phyloP scores from a whole-genome alignment of 2,888 invertebrate species.

The Seladonia tumulorum region DNA sequence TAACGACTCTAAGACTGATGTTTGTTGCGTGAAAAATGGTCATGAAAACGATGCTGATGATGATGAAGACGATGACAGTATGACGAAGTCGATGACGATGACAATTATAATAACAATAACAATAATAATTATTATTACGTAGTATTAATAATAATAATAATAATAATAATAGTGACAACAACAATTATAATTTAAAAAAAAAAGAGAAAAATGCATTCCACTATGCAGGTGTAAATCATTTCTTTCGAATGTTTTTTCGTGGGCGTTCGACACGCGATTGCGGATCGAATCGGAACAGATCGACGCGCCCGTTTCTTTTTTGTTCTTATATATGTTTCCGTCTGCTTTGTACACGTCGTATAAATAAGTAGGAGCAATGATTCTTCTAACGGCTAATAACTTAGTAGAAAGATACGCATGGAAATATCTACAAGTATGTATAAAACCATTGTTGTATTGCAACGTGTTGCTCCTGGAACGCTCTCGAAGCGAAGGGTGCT shows the following conservation, averaged over 20 bases:
- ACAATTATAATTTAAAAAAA: slow-evolving; percentile 27
- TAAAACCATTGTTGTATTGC: slow-evolving; percentile 65
- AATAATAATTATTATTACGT: slow-evolving; percentile 19
- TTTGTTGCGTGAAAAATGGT: not conserved
- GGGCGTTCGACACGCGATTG: slow-evolving; percentile 1
- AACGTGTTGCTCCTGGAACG: slow-evolving; percentile 45
- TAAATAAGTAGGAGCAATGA: slow-evolving; percentile 78
- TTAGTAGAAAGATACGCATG: slow-evolving; percentile 74
- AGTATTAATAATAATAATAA: slow-evolving; percentile 28
- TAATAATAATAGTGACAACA: slow-evolving; percentile 22
- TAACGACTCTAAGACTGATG: slow-evolving; percentile 29
- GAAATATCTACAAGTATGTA: slow-evolving; percentile 79
- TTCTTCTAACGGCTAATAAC: slow-evolving; percentile 71
- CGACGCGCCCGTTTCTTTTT: slow-evolving; percentile 49
- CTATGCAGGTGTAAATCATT: slow-evolving; percentile 58
- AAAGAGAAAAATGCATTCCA: slow-evolving; percentile 75
- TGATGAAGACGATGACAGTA: slow-evolving; percentile 8
- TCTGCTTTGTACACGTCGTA: slow-evolving; percentile 64
- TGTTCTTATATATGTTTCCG: slow-evolving; percentile 13
- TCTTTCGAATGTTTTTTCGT: slow-evolving; percentile 51
- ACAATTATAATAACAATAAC: slow-evolving; percentile 27
- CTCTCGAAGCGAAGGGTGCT: slow-evolving; percentile 21
- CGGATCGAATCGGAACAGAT: slow-evolving; percentile 25
- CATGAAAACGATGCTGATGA: not conserved
- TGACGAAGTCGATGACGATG: slow-evolving; percentile 24